Percentiles rank a stretch among this genome's conserved stretches.
Evolutionary conservation across 2,888 invertebrate species (phyloP).

Genomic region (Spodoptera picta): DNA sequence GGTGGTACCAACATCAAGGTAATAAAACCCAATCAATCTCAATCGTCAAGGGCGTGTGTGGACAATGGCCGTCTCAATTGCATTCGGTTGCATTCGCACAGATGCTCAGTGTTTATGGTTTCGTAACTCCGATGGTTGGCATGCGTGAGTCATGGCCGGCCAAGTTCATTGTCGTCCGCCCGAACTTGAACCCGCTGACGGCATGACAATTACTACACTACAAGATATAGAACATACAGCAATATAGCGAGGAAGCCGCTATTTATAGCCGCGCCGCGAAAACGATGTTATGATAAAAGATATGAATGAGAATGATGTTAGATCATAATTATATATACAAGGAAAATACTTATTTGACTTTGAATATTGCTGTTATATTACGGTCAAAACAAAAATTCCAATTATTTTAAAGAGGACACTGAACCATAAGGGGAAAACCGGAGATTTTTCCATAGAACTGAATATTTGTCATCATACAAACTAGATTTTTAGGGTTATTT

Average conservation of each 20-base stretch:
- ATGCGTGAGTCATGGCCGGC: conserved; percentile 86
- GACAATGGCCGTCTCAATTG: conserved; percentile 66
- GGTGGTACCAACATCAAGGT: conserved; percentile 11
- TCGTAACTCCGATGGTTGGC: conserved; percentile 83
- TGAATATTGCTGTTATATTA: too few relatives aligned
- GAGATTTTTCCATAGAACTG: conserved; percentile 19
- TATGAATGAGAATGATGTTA: conserved; percentile 26
- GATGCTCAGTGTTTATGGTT: conserved; percentile 84
- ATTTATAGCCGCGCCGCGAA: conserved; percentile 45
- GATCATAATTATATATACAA: too few relatives aligned
- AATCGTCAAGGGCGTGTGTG: conserved; percentile 57
- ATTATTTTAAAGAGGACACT: conserved; percentile 1
- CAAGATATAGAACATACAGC: conserved; percentile 63
- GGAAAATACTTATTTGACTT: too few relatives aligned
- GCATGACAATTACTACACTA: conserved; percentile 64
- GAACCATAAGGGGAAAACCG: conserved; percentile 25
- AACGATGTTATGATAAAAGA: conserved; percentile 34
- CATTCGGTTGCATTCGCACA: conserved; percentile 72
- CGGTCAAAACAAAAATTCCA: background rate
- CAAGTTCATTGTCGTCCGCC: conserved; percentile 87
- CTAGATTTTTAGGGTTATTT: background rate
- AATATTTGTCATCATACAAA: conserved; percentile 21
- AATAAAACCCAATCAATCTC: conserved; percentile 47
- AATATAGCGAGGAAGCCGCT: conserved; percentile 47
- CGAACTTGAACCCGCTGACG: conserved; percentile 86